phyloP scores from a whole-genome alignment of 1,140 invertebrate genomes.

The Spodoptera litura region DNA sequence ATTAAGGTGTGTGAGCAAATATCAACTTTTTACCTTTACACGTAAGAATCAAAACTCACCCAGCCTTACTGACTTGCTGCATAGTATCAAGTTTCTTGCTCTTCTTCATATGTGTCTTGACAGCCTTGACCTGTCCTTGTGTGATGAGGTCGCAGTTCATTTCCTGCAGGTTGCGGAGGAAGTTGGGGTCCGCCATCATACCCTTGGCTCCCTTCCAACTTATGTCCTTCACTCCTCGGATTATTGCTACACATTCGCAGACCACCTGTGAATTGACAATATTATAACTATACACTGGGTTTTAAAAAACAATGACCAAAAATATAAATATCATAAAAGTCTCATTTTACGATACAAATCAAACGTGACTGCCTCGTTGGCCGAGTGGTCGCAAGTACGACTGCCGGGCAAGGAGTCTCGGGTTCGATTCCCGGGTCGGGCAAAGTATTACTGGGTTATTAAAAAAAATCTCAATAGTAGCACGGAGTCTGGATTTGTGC shows the following conservation, averaged over 20 bases:
- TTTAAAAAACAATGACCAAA: too few species aligned
- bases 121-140: slow-evolving; percentile 89
- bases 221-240: slow-evolving; percentile 93
- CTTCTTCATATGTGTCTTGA: slow-evolving; percentile 90
- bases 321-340: too few species aligned
- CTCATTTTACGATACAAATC: too few species aligned
- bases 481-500: too few species aligned
- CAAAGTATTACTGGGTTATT: too few species aligned
- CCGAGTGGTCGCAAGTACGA: too few species aligned
- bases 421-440: too few species aligned
- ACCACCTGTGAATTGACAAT: slow-evolving; percentile 85
- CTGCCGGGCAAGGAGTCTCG: too few species aligned
- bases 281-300: too few species aligned
- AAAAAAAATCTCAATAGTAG: too few species aligned
- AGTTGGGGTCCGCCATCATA: slow-evolving; percentile 96
- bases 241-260: slow-evolving; percentile 94
- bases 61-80: slow-evolving; percentile 92
- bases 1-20: too few species aligned
- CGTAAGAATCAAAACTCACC: slow-evolving; percentile 76
- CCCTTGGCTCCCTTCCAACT: slow-evolving; percentile 96
- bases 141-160: slow-evolving; percentile 95
- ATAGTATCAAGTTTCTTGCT: slow-evolving; percentile 91
- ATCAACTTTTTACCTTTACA: slow-evolving; percentile 2
- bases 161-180: slow-evolving; percentile 92
- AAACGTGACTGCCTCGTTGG: too few species aligned